A percentile compares a stretch with the other conserved stretches of the same genome.
Evolutionary conservation across 1,140 invertebrate species (phyloP).

Genomic region (Plodia interpunctella): DNA sequence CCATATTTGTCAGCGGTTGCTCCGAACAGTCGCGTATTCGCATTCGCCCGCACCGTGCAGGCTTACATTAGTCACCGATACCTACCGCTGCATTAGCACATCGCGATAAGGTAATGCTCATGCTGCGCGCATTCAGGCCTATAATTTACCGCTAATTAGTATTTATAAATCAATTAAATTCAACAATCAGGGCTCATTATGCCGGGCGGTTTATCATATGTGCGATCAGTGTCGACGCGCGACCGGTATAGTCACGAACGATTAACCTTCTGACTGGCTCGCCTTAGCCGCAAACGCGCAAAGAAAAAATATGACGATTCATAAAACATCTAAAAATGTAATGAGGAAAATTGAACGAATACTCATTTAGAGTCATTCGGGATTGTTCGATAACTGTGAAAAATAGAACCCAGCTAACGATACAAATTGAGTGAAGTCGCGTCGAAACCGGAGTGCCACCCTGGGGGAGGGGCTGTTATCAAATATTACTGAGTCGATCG

Average conservation of each 20-base stretch:
- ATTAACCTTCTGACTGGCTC: background rate
- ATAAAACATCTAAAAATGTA: constrained; percentile 10
- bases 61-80: background rate
- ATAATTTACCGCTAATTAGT: constrained; percentile 5
- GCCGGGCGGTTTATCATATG: constrained; percentile 1
- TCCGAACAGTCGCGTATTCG: background rate
- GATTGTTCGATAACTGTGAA: constrained; percentile 55
- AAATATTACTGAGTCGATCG: background rate
- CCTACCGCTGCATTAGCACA: background rate
- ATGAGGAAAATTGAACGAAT: constrained; percentile 36
- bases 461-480: background rate
- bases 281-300: background rate
- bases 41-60: background rate
- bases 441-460: constrained; percentile 5
- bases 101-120: constrained; percentile 2
- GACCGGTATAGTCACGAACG: constrained; percentile 6
- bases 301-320: background rate
- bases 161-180: constrained; percentile 7
- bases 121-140: background rate
- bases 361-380: constrained; percentile 49
- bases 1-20: background rate
- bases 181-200: constrained; percentile 4
- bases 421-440: constrained; percentile 57
- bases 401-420: constrained; percentile 47
- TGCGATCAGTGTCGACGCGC: background rate